Percentiles rank a stretch among this genome's conserved stretches.
These are phyloP conservation scores for Gymnodraco acuticeps DNA, from an alignment of 2,797 vertebrate genomes.

Conservation along the genomic window DNA sequence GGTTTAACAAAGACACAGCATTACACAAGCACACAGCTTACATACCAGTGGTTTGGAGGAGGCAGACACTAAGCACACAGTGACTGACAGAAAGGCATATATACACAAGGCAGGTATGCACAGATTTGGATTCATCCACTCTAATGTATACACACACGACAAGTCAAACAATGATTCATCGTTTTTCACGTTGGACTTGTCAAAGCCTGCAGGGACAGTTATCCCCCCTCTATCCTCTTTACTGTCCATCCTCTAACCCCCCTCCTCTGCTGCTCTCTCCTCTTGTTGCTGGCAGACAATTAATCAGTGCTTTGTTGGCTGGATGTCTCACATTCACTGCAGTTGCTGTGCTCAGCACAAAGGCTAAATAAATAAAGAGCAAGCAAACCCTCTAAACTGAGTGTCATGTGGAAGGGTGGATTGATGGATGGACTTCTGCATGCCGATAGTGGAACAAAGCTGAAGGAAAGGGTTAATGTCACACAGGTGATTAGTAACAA, in stretches of 20 bases:
- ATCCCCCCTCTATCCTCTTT: slow-evolving; percentile 37
- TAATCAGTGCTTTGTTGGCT: slow-evolving; percentile 75
- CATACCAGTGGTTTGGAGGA: slow-evolving; percentile 29
- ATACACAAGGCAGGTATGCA: slow-evolving; percentile 21
- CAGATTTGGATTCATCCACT: slow-evolving; percentile 4
- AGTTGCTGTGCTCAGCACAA: slow-evolving; percentile 77
- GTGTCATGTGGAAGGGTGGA: slow-evolving; percentile 20
- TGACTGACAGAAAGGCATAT: neutral
- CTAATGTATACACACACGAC: neutral
- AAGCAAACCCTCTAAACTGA: slow-evolving; percentile 40
- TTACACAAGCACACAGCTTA: slow-evolving; percentile 1
- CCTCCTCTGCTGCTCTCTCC: slow-evolving; percentile 44
- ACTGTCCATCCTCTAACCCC: slow-evolving; percentile 42
- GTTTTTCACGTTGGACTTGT: slow-evolving; percentile 35
- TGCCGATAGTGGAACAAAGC: slow-evolving; percentile 8
- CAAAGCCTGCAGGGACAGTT: slow-evolving; percentile 49
- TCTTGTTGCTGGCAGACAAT: slow-evolving; percentile 68
- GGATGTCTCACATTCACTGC: slow-evolving; percentile 63
- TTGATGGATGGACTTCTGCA: slow-evolving; percentile 9
- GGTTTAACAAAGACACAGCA: slow-evolving; percentile 22
- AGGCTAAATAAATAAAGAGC: slow-evolving; percentile 66
- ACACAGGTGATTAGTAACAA: slow-evolving; percentile 8
- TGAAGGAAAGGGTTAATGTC: slow-evolving; percentile 14
- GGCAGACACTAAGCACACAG: slow-evolving; percentile 1
- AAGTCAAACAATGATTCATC: slow-evolving; percentile 9